A percentile compares a stretch with the other conserved stretches of the same genome.
These are phyloP conservation scores for Trichonephila inaurata DNA, from an alignment of 1,140 invertebrate species.

Conservation along the genomic window DNA sequence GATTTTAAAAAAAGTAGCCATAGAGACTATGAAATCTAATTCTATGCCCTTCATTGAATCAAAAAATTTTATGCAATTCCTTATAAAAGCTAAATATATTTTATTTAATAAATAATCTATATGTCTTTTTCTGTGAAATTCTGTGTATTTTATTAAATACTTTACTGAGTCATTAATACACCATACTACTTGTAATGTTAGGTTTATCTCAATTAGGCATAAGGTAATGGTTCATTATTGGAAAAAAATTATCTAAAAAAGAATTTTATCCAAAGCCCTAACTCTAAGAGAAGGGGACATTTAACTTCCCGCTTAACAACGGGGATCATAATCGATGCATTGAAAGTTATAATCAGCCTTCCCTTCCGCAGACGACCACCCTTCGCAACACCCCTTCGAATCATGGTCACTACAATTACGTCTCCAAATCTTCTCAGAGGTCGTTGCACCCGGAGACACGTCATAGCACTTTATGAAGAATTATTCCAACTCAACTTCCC, in stretches of 20 bases:
- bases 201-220: too few species aligned
- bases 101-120: too few species aligned
- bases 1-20: too few species aligned
- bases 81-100: too few species aligned
- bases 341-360: background rate
- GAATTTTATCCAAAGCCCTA: background rate
- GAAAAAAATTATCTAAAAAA: background rate
- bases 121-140: too few species aligned
- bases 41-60: too few species aligned
- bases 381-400: background rate
- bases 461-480: constrained; percentile 41
- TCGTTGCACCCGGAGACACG: constrained; percentile 30
- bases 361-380: constrained; percentile 7
- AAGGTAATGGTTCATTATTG: too few species aligned
- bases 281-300: background rate
- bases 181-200: too few species aligned
- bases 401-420: constrained; percentile 41
- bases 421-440: background rate
- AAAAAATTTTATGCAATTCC: too few species aligned
- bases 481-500: background rate
- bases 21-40: too few species aligned
- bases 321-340: background rate
- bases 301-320: background rate
- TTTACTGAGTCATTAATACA: too few species aligned
- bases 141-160: too few species aligned